A percentile compares a stretch with the other conserved stretches of the same genome.
These are phyloP conservation scores for Malthinus seriepunctatus DNA, from an alignment of 2,888 invertebrate species.

Conservation along the genomic window DNA sequence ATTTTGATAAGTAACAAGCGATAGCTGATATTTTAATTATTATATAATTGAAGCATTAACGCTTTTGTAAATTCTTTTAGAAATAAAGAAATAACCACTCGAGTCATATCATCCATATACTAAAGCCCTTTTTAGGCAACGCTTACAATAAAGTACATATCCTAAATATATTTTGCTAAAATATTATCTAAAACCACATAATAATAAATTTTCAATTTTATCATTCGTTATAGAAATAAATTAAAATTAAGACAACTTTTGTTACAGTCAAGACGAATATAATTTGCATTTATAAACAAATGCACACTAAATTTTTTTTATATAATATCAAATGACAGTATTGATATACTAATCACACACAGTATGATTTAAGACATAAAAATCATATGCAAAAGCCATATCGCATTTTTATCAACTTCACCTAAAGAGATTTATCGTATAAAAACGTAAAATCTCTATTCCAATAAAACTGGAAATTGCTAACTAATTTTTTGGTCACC, in stretches of 20 bases:
- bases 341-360: constrained; percentile 58
- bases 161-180: constrained; percentile 6
- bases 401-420: constrained; percentile 30
- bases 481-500: constrained; percentile 39
- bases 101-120: too few species aligned
- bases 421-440: constrained; percentile 18
- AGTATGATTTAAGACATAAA: constrained; percentile 53
- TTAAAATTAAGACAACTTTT: not conserved
- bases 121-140: not conserved
- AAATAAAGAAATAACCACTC: too few species aligned
- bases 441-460: constrained; percentile 32
- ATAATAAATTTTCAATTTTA: not conserved
- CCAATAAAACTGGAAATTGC: constrained; percentile 57
- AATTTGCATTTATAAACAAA: constrained; percentile 57
- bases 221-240: too few species aligned
- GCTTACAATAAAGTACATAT: constrained; percentile 1
- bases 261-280: constrained; percentile 18
- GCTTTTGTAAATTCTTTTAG: too few species aligned
- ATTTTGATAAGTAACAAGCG: too few species aligned
- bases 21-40: too few species aligned
- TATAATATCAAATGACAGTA: constrained; percentile 55
- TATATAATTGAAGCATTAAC: too few species aligned
- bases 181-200: not conserved
- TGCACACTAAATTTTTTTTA: constrained; percentile 43
- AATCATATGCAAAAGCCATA: constrained; percentile 32